phyloP scores from a whole-genome alignment of 2,113 vertebrate genomes.

The Heliornis fulica region DNA sequence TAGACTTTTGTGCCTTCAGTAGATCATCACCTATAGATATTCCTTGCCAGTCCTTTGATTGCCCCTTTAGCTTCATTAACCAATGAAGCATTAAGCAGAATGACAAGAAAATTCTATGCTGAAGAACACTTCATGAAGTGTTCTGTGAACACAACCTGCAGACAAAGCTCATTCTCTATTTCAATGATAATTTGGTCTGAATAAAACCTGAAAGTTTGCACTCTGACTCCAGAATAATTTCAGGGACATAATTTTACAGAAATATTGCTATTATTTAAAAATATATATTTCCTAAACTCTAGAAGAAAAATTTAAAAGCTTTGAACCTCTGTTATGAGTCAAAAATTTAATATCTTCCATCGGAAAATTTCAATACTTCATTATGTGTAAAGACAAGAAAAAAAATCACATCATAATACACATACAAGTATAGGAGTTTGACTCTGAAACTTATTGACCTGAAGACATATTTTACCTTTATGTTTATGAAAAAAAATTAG shows the following conservation, averaged over 20 bases:
- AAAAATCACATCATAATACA: not conserved
- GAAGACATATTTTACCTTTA: not conserved
- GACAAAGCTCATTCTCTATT: not conserved
- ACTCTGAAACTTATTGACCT: not conserved
- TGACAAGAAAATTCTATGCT: not conserved
- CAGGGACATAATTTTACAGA: not conserved
- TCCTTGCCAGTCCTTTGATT: not conserved
- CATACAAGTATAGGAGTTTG: not conserved
- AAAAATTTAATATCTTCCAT: not conserved
- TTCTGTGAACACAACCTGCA: not conserved
- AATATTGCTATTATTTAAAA: not conserved
- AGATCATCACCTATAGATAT: not conserved
- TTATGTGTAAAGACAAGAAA: not conserved
- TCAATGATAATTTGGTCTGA: not conserved
- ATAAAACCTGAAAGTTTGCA: not conserved
- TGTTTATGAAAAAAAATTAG: not conserved
- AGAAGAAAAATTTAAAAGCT: not conserved
- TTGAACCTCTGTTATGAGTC: not conserved
- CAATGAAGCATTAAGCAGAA: not conserved
- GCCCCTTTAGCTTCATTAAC: not conserved
- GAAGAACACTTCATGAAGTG: not conserved
- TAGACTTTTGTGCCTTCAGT: not conserved
- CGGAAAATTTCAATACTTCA: not conserved
- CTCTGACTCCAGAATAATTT: not conserved
- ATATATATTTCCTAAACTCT: not conserved